Evolutionary conservation across 35 echinoderm and acorn worm species (phyloP).

Genomic region (Anneissia japonica): DNA sequence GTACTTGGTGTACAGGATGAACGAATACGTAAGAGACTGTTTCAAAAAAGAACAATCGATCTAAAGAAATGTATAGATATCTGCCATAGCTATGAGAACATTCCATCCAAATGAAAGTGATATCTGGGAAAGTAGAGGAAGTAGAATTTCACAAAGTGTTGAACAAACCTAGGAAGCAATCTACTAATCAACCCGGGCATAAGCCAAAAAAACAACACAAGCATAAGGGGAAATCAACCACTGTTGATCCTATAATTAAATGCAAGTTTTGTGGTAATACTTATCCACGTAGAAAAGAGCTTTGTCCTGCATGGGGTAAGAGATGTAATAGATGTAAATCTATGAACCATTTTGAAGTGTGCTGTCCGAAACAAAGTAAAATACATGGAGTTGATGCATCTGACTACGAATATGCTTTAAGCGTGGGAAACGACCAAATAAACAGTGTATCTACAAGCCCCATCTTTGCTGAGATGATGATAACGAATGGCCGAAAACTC

Average conservation of each 20-base stretch:
- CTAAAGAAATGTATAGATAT: conserved; percentile 14
- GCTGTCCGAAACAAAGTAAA: too few species aligned
- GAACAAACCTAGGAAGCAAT: neutral
- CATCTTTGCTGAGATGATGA: too few species aligned
- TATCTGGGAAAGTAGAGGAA: neutral
- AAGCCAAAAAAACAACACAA: neutral
- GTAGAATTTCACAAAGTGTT: neutral
- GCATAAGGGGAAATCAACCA: too few species aligned
- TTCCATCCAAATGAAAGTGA: neutral
- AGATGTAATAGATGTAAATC: conserved; percentile 7
- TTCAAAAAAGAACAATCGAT: conserved; percentile 6
- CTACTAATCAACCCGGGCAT: neutral
- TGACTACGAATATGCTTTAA: too few species aligned
- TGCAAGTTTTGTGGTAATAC: conserved; percentile 21
- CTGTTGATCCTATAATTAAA: too few species aligned
- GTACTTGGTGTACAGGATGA: conserved; percentile 2
- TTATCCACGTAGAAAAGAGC: neutral
- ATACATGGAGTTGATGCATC: too few species aligned
- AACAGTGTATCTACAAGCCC: too few species aligned
- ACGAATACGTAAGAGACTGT: neutral
- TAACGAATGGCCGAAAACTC: neutral
- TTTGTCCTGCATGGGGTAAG: conserved; percentile 24
- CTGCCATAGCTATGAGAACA: conserved; percentile 9
- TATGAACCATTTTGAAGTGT: neutral
- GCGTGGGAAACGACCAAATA: too few species aligned